Base-by-base conservation (phyloP, 1,140 invertebrate genomes). In the Neodiprion virginianus region DNA sequence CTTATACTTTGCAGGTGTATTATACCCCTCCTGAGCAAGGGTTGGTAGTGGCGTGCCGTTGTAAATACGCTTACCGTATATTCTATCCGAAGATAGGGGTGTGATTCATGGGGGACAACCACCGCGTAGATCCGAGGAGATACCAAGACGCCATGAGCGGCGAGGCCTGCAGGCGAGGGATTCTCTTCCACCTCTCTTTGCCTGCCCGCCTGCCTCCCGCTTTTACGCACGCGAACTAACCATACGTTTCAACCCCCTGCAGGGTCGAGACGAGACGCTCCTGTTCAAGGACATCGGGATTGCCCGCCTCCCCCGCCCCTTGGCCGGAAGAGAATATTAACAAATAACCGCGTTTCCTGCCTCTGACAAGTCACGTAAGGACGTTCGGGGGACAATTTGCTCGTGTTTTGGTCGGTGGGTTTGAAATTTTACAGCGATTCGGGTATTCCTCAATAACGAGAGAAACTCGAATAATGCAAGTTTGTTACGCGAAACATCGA, bases 51-150 rank as follows among this genome's bases (percentile, higher is more conserved):
- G 74, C 74, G 74, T 75, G 74, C 74, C 53, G 74, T 75, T 75
- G 74, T 75, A 75, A 75, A 75, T 75, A 75, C 74, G 67, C 69
- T 70, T 40, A 40, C 70, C 70, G 74, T 75, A 40, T 40, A 75
- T 75, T 75, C 74, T 40, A 40, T 40, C 74, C 49, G 70, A 28
- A 75, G 74, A 75, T 75, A 75, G 74, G 74, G 70, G 69, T 75
- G 74, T 75, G 74, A 75, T 75, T 75, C 74, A 75, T 75, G 74
- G 74, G 71, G 70, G 74, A 53, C 71, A 66, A 66, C 74, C 69
- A 71, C 68, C 74, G 71, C 74, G 74, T 72, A 72, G 74, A 75
- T 75, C 67, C 74, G 48, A 71, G 49, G 69, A 68, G 74, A 72
- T 72, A 72, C 74, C 69, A 65, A 49, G 67, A 68, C 67, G 53